Evolutionary conservation across 2,888 invertebrate species (phyloP).

Genomic region (Cephalotes varians): DNA sequence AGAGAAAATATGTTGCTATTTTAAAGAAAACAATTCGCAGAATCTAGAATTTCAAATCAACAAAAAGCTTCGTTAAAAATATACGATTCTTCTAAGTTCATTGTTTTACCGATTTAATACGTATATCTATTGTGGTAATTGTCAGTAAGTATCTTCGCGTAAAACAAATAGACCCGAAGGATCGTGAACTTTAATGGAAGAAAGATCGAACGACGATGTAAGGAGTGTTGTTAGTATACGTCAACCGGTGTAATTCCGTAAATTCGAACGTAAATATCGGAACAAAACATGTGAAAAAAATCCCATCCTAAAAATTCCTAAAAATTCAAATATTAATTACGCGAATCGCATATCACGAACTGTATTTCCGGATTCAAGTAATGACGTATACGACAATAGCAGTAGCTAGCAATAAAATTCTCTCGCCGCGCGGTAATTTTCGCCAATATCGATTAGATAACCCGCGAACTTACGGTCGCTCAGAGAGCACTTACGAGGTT

Average conservation of each 20-base stretch:
- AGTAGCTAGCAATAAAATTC: constrained; percentile 48
- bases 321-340: constrained; percentile 64
- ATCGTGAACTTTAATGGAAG: not conserved
- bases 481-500: constrained; percentile 30
- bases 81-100: not conserved
- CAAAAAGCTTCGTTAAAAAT: too few relatives aligned
- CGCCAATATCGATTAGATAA: constrained; percentile 40
- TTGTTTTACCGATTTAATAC: not conserved
- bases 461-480: constrained; percentile 7
- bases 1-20: not conserved
- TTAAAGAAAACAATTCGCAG: not conserved
- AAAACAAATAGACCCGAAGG: constrained; percentile 3
- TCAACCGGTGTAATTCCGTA: not conserved
- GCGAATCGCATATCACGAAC: not conserved
- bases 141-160: constrained; percentile 11
- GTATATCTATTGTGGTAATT: not conserved
- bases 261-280: constrained; percentile 25
- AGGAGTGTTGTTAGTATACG: constrained; percentile 31
- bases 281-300: constrained; percentile 47
- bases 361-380: not conserved
- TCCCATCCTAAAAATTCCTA: constrained; percentile 51
- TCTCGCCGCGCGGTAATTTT: constrained; percentile 27
- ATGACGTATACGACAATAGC: constrained; percentile 2
- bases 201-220: not conserved
- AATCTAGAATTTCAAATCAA: not conserved